Evolutionary conservation across 2,888 invertebrate genomes (phyloP).

Genomic region (Patella ulyssiponensis): DNA sequence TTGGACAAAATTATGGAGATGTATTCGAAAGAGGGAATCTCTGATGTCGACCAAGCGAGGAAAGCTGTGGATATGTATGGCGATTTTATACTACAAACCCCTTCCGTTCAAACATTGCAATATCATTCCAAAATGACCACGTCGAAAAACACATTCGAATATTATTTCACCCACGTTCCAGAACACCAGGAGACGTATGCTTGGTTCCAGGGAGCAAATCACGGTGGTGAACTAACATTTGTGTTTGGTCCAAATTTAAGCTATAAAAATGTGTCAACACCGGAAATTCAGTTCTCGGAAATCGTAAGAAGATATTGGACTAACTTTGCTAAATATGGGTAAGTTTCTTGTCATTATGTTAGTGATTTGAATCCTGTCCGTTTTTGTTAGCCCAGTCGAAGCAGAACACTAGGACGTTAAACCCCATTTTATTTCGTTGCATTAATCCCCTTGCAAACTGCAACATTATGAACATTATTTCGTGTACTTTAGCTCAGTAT

Average conservation of each 20-base stretch:
- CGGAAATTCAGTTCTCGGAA: constrained; percentile 85
- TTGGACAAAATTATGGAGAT: constrained; percentile 4
- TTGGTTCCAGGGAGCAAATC: constrained; percentile 32
- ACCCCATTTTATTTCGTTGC: too few species aligned
- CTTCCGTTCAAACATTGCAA: constrained; percentile 23
- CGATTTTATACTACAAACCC: constrained; percentile 34
- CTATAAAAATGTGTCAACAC: background rate
- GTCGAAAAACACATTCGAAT: constrained; percentile 18
- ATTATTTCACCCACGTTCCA: constrained; percentile 27
- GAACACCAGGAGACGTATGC: background rate
- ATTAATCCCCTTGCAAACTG: too few species aligned
- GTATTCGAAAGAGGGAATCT: constrained; percentile 10
- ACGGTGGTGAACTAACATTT: constrained; percentile 28
- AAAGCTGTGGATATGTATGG: constrained; percentile 33
- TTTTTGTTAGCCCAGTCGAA: too few species aligned
- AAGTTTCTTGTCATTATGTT: too few species aligned
- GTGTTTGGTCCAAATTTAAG: constrained; percentile 70
- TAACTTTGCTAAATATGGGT: constrained; percentile 95
- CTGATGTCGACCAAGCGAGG: constrained; percentile 22
- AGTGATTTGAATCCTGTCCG: too few species aligned
- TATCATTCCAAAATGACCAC: constrained; percentile 18
- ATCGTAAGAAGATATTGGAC: constrained; percentile 94
- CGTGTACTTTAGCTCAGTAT: too few species aligned
- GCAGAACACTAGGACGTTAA: too few species aligned
- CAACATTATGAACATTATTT: too few species aligned